Evolutionary conservation across 2,113 vertebrate genomes (phyloP).

Genomic region (Opisthocomus hoazin): DNA sequence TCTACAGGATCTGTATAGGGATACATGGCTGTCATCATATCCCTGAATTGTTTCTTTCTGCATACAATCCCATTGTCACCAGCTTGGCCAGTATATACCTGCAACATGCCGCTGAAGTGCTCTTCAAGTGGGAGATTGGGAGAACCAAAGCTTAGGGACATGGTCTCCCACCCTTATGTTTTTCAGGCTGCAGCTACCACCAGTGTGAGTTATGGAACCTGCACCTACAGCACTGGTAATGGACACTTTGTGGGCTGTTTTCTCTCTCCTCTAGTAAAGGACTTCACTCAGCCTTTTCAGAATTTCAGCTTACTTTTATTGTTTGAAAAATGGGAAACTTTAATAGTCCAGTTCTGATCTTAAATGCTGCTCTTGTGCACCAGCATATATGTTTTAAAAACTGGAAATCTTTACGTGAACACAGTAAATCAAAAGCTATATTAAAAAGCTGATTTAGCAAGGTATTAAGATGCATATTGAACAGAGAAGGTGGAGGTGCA

Average conservation of each 20-base stretch:
- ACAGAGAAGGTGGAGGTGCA: not conserved
- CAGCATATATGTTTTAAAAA: constrained; percentile 1
- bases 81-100: not conserved
- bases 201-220: not conserved
- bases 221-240: not conserved
- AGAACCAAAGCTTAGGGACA: not conserved
- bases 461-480: not conserved
- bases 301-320: not conserved
- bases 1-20: not conserved
- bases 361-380: not conserved
- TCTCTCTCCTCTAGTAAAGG: not conserved
- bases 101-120: not conserved
- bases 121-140: not conserved
- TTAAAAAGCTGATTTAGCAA: constrained; percentile 38
- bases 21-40: not conserved
- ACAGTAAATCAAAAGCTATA: not conserved
- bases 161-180: not conserved
- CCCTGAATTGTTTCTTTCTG: not conserved
- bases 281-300: not conserved
- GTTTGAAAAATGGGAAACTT: not conserved
- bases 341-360: not conserved
- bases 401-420: not conserved
- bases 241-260: not conserved
- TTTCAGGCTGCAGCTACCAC: not conserved
- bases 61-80: not conserved